Percentiles rank a stretch among this genome's conserved stretches.
These are phyloP conservation scores for Drosophila birchii DNA, from an alignment of 2,888 invertebrate species.

Conservation along the genomic window DNA sequence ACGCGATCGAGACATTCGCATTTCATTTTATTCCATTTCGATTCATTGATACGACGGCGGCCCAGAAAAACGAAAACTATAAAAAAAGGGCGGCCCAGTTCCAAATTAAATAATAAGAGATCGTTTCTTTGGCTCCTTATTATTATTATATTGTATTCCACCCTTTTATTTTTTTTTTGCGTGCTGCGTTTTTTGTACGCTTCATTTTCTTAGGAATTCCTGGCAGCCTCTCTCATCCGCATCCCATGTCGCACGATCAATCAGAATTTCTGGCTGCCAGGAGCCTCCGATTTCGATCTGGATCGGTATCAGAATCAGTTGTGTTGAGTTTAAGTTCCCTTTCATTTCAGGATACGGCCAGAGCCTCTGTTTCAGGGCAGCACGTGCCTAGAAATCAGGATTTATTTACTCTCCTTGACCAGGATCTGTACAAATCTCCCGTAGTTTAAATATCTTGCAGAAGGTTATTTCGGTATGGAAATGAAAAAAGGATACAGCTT, in stretches of 20 bases:
- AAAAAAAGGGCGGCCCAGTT: slow-evolving; percentile 54
- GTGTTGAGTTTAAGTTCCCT: slow-evolving; percentile 48
- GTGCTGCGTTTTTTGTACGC: slow-evolving; percentile 62
- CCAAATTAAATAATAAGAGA: slow-evolving; percentile 77
- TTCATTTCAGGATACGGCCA: slow-evolving; percentile 25
- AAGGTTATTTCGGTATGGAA: background rate
- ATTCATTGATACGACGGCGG: slow-evolving; percentile 75
- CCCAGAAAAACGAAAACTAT: slow-evolving; percentile 30
- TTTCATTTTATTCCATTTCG: slow-evolving; percentile 62
- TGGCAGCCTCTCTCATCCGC: slow-evolving; percentile 29
- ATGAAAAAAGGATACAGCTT: background rate
- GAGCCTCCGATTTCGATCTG: slow-evolving; percentile 45
- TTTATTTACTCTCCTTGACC: background rate
- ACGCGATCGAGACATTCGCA: slow-evolving; percentile 77
- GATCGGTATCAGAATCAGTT: slow-evolving; percentile 33
- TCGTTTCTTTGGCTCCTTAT: slow-evolving; percentile 50
- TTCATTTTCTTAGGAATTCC: slow-evolving; percentile 73
- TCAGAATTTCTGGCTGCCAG: slow-evolving; percentile 58
- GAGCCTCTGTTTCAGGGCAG: slow-evolving; percentile 1
- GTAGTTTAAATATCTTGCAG: background rate
- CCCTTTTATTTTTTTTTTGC: slow-evolving; percentile 62
- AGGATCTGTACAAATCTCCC: background rate
- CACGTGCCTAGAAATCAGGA: slow-evolving; percentile 33
- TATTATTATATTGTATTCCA: slow-evolving; percentile 79
- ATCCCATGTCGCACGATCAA: slow-evolving; percentile 73